phyloP scores from a whole-genome alignment of 2,113 vertebrate genomes.

The Trochalopteron elliotii region DNA sequence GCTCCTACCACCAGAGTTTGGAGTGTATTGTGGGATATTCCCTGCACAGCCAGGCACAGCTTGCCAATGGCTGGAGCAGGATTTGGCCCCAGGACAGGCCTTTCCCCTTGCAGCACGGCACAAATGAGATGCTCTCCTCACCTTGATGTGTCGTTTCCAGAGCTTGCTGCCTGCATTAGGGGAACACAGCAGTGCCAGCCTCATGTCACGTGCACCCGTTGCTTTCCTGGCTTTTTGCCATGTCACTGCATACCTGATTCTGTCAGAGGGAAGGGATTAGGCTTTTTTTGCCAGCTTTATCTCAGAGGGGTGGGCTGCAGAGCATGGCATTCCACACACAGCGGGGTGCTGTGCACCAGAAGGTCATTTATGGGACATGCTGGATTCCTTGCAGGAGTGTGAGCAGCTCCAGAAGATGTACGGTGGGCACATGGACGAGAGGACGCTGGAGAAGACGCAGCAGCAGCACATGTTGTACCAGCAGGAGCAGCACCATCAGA shows the following conservation, averaged over 20 bases:
- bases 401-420: constrained; percentile 99
- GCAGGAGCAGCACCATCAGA: constrained; percentile 93
- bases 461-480: constrained; percentile 98
- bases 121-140: neutral
- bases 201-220: accelerated
- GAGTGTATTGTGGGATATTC: accelerated
- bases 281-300: neutral
- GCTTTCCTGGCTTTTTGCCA: neutral
- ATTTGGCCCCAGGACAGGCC: neutral
- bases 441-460: constrained; percentile 93
- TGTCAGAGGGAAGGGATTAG: neutral
- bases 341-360: neutral
- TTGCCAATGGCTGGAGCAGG: neutral
- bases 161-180: neutral
- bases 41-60: accelerated
- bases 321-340: neutral
- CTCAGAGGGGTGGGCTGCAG: neutral
- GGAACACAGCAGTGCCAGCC: accelerated
- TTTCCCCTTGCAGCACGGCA: accelerated
- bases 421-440: constrained; percentile 88
- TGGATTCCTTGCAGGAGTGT: constrained; percentile 82
- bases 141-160: accelerated
- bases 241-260: neutral
- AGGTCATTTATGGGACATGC: accelerated
- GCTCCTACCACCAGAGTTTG: neutral